These are phyloP conservation scores for Metaphire vulgaris DNA, from an alignment of 1,140 invertebrate genomes.

Conservation along the genomic window DNA sequence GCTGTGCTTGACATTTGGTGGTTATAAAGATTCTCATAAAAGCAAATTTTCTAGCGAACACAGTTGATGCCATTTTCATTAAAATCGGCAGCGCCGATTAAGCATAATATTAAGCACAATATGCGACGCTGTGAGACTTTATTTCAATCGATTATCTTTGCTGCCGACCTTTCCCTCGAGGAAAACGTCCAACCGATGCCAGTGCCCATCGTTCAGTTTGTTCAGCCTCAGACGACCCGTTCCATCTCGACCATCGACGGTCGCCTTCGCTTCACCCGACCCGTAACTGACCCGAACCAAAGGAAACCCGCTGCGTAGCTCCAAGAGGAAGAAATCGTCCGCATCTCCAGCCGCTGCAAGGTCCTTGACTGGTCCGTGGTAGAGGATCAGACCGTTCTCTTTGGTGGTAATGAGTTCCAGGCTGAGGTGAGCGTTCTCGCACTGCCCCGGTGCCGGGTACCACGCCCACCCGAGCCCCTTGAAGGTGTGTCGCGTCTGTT, in stretches of 20 bases:
- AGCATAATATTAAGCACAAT: background rate
- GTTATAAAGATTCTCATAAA: background rate
- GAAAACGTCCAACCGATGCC: constrained; percentile 91
- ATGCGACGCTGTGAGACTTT: too few relatives aligned
- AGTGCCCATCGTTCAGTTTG: constrained; percentile 82
- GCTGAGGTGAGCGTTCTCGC: constrained; percentile 84
- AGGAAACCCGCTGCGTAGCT: constrained; percentile 82
- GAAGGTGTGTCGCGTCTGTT: constrained; percentile 83
- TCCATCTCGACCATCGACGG: constrained; percentile 60
- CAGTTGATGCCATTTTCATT: too few relatives aligned
- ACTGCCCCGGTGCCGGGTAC: constrained; percentile 91
- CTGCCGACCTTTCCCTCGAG: constrained; percentile 74
- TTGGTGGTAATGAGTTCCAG: constrained; percentile 86
- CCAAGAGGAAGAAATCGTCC: constrained; percentile 82
- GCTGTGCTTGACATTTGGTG: too few relatives aligned
- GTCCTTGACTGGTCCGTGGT: constrained; percentile 88
- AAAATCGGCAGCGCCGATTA: background rate
- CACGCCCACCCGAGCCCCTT: constrained; percentile 61
- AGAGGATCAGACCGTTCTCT: constrained; percentile 76
- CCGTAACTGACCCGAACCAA: constrained; percentile 87
- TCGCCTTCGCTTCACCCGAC: constrained; percentile 79
- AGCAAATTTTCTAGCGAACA: background rate
- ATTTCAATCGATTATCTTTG: too few relatives aligned
- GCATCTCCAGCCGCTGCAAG: constrained; percentile 72
- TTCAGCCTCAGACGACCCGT: constrained; percentile 60